Evolutionary conservation across 2,113 vertebrate genomes (phyloP).

Genomic region (Odontophorus gujanensis): DNA sequence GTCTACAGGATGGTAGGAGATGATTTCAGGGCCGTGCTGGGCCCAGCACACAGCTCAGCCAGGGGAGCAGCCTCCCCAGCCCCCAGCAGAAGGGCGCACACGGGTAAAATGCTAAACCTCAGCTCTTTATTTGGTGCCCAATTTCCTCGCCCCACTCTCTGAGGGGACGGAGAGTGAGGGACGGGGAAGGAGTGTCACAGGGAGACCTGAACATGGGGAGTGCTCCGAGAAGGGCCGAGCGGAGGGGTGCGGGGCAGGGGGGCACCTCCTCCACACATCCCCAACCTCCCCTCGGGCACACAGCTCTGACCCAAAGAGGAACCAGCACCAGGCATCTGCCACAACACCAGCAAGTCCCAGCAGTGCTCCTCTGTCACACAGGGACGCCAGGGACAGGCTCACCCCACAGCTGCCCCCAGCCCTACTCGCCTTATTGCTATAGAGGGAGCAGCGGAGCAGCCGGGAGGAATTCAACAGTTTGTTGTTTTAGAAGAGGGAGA

Average conservation of each 20-base stretch:
- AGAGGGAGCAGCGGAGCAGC: conserved; percentile 11
- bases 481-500: not conserved
- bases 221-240: not conserved
- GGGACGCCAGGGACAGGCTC: not conserved
- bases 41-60: not conserved
- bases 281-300: not conserved
- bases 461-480: not conserved
- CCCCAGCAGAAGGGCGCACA: not conserved
- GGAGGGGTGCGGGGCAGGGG: not conserved
- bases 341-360: not conserved
- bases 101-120: conserved; percentile 68
- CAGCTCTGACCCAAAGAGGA: not conserved
- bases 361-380: not conserved
- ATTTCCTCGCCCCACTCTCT: conserved; percentile 4
- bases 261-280: not conserved
- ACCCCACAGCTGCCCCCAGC: not conserved
- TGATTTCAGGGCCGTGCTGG: rapidly evolving
- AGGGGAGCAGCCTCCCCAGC: too few species aligned
- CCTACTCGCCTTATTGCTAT: conserved; percentile 74
- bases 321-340: not conserved
- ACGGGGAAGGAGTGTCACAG: not conserved
- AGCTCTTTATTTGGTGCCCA: conserved; percentile 72
- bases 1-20: rapidly evolving
- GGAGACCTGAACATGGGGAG: not conserved
- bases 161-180: not conserved